These are phyloP conservation scores for Liopterus haemorrhoidalis DNA, from an alignment of 2,888 invertebrate genomes.

Conservation along the genomic window DNA sequence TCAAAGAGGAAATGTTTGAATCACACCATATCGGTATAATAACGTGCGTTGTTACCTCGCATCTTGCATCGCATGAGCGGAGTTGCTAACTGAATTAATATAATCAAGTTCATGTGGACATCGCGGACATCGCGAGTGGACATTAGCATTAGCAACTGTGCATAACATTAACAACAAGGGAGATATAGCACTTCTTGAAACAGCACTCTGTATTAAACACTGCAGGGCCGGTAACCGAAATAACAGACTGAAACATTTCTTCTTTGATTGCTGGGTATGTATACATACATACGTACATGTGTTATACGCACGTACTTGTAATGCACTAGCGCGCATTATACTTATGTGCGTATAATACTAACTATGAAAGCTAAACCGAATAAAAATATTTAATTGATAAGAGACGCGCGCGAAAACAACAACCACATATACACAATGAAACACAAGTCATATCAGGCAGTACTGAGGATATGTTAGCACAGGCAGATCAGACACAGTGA, in stretches of 20 bases:
- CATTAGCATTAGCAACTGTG: neutral
- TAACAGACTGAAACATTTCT: slow-evolving; percentile 45
- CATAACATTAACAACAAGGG: slow-evolving; percentile 4
- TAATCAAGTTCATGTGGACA: neutral
- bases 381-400: slow-evolving; percentile 24
- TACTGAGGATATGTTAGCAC: slow-evolving; percentile 47
- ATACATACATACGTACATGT: slow-evolving; percentile 4
- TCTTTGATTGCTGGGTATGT: slow-evolving; percentile 40
- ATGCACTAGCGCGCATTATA: too few relatives aligned
- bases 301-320: slow-evolving; percentile 4
- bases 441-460: slow-evolving; percentile 45
- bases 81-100: neutral
- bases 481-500: slow-evolving; percentile 48
- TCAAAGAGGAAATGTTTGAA: slow-evolving; percentile 48
- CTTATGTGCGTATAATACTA: neutral
- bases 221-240: slow-evolving; percentile 25
- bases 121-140: neutral
- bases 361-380: slow-evolving; percentile 28
- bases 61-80: neutral
- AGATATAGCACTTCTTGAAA: slow-evolving; percentile 27
- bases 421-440: slow-evolving; percentile 46
- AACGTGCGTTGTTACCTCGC: too few relatives aligned
- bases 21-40: too few relatives aligned
- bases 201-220: slow-evolving; percentile 32
- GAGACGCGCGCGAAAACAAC: slow-evolving; percentile 43